Evolutionary conservation across 1,140 invertebrate species (phyloP).

Genomic region (Penaeus vannamei): DNA sequence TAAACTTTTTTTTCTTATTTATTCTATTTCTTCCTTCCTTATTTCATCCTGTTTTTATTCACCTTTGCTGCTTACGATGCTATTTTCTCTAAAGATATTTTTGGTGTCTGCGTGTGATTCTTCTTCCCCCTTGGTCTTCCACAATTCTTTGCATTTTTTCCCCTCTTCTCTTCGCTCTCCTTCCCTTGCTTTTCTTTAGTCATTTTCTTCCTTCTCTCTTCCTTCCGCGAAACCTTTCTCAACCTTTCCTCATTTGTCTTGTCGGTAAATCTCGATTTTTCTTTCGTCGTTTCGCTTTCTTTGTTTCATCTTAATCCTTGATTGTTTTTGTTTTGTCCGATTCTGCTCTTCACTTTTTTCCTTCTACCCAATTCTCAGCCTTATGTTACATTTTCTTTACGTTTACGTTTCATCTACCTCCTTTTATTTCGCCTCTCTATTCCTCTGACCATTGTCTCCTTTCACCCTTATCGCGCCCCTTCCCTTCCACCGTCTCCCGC

Average conservation of each 20-base stretch:
- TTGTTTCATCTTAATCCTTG: not conserved
- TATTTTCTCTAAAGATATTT: not conserved
- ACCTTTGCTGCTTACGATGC: not conserved
- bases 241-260: not conserved
- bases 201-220: not conserved
- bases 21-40: not conserved
- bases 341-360: not conserved
- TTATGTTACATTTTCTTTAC: too few relatives aligned
- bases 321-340: not conserved
- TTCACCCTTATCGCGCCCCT: not conserved
- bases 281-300: not conserved
- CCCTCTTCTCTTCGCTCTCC: not conserved
- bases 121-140: slow-evolving; percentile 1
- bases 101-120: not conserved
- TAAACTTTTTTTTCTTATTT: not conserved
- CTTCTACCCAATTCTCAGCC: not conserved
- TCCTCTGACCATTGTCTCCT: not conserved
- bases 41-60: not conserved
- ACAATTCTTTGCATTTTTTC: not conserved
- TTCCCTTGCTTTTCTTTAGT: not conserved
- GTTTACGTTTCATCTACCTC: too few relatives aligned
- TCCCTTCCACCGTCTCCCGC: not conserved
- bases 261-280: not conserved
- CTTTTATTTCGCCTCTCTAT: not conserved
- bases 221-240: not conserved